Evolutionary conservation across 1,140 invertebrate species (phyloP).

Genomic region (Pygmarrhopalites habei): DNA sequence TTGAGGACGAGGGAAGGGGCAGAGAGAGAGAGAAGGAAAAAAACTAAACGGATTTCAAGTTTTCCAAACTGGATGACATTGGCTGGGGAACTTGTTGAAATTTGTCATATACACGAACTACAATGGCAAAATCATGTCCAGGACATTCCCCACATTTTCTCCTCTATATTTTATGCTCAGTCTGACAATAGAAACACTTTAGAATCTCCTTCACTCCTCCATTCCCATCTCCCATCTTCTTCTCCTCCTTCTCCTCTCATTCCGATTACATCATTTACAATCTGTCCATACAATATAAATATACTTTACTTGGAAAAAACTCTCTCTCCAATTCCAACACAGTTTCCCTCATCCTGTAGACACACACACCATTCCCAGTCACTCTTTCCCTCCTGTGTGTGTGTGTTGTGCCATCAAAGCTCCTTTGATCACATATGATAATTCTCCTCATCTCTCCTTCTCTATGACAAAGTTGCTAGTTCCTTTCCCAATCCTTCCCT

Average conservation of each 20-base stretch:
- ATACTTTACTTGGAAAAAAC: not conserved
- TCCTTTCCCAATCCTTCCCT: too few relatives aligned
- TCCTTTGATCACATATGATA: too few relatives aligned
- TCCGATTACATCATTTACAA: not conserved
- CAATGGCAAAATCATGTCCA: conserved; percentile 37
- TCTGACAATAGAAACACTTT: too few relatives aligned
- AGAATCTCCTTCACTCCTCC: not conserved
- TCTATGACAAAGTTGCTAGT: not conserved
- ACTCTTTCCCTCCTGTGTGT: too few relatives aligned
- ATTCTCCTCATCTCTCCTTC: not conserved
- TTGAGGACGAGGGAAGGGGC: not conserved
- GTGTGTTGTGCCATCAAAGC: too few relatives aligned
- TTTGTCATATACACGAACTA: conserved; percentile 33
- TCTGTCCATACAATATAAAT: not conserved
- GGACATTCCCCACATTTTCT: conserved; percentile 21
- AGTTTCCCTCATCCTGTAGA: too few relatives aligned
- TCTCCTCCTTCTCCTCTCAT: not conserved
- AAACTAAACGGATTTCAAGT: conserved; percentile 22
- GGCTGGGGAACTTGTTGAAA: conserved; percentile 32
- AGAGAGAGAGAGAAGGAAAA: not conserved
- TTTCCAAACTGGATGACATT: conserved; percentile 32
- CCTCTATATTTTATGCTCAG: conserved; percentile 5
- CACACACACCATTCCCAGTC: too few relatives aligned
- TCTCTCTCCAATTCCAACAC: not conserved
- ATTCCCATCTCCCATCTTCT: not conserved